Conservation (phyloP, 2,888 invertebrate genomes). For the Augiades crinisus region DNA sequence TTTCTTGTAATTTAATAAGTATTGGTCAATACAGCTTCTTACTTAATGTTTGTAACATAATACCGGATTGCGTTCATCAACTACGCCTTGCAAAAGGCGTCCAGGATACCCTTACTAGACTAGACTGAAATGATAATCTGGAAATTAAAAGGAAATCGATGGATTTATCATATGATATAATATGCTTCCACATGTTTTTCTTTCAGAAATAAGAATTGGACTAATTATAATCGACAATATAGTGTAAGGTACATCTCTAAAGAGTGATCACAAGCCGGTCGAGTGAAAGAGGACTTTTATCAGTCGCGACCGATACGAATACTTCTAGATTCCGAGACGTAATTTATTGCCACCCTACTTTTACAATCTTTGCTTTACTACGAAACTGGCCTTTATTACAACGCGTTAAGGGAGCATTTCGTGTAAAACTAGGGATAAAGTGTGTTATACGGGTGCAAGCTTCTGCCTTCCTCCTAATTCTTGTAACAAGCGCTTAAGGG, state of each 20-base stretch:
- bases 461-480: conserved; percentile 24
- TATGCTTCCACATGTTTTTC: neutral
- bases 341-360: conserved; percentile 70
- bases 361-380: conserved; percentile 3
- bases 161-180: neutral
- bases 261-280: conserved; percentile 56
- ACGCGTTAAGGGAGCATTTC: conserved; percentile 24
- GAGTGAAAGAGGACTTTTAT: conserved; percentile 71
- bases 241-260: conserved; percentile 41
- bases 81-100: too few relatives aligned
- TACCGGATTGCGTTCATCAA: too few relatives aligned
- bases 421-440: neutral
- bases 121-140: too few relatives aligned
- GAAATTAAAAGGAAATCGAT: too few relatives aligned
- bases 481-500: conserved; percentile 17
- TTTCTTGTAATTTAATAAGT: too few relatives aligned
- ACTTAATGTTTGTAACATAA: too few relatives aligned
- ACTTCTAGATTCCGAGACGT: conserved; percentile 62
- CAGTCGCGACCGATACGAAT: conserved; percentile 69
- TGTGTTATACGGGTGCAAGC: conserved; percentile 11
- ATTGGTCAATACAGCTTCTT: too few relatives aligned
- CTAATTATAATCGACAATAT: conserved; percentile 41
- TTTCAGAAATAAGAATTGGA: too few relatives aligned
- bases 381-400: conserved; percentile 22
- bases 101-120: too few relatives aligned